phyloP scores from a whole-genome alignment of 2,888 invertebrate species.

The Drosophila macrospina region DNA sequence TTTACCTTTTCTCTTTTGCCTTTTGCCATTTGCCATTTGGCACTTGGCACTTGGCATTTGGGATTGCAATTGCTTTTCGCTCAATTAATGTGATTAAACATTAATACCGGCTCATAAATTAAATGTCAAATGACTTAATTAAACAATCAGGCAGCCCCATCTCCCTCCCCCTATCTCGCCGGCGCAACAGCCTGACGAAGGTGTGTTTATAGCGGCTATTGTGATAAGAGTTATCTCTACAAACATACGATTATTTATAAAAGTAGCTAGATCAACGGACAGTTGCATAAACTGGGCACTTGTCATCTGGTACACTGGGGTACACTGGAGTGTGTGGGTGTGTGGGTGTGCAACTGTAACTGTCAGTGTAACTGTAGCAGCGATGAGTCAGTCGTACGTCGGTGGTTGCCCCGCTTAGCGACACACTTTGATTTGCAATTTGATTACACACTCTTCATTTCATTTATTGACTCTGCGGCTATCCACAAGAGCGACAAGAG shows the following conservation, averaged over 20 bases:
- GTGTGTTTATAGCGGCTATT: conserved; percentile 8
- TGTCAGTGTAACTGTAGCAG: conserved; percentile 6
- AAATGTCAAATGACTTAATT: conserved; percentile 68
- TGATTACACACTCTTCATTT: conserved; percentile 25
- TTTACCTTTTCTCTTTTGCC: conserved; percentile 6
- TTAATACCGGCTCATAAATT: conserved; percentile 51
- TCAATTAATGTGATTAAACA: conserved; percentile 42
- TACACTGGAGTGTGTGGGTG: background rate
- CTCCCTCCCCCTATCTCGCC: background rate
- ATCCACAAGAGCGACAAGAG: conserved; percentile 30
- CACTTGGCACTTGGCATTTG: conserved; percentile 9
- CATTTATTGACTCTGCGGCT: conserved; percentile 20
- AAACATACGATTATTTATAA: background rate
- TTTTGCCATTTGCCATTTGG: background rate
- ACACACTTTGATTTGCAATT: conserved; percentile 44
- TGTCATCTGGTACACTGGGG: background rate
- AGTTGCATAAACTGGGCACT: background rate
- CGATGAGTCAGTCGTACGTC: conserved; percentile 46
- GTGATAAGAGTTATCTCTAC: conserved; percentile 36
- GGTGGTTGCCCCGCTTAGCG: conserved; percentile 56
- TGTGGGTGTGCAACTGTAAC: conserved; percentile 7
- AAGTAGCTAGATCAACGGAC: background rate
- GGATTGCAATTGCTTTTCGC: conserved; percentile 27
- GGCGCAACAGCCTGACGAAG: background rate
- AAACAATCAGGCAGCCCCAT: conserved; percentile 50